These are phyloP conservation scores for Spheniscus humboldti DNA, from an alignment of 2,797 vertebrate genomes.

Conservation along the genomic window DNA sequence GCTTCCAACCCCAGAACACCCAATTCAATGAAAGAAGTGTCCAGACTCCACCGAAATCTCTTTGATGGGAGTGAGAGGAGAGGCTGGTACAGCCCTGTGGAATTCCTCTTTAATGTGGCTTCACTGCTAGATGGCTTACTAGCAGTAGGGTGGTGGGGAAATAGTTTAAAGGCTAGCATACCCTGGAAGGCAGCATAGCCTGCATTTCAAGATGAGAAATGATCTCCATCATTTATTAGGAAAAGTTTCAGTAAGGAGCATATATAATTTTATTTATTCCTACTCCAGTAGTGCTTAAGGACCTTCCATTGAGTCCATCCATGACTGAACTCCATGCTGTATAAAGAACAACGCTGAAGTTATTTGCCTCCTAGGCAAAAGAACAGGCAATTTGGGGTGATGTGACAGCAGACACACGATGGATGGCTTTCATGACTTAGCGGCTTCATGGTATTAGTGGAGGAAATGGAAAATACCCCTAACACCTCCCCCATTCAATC, in stretches of 20 bases:
- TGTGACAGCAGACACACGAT: background rate
- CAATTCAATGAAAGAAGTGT: background rate
- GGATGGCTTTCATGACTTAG: background rate
- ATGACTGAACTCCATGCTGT: background rate
- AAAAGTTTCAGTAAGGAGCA: background rate
- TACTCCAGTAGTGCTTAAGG: background rate
- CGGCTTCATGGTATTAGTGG: background rate
- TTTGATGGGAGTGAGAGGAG: background rate
- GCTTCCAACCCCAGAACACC: background rate
- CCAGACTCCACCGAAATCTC: background rate
- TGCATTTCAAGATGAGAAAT: background rate
- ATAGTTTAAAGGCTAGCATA: background rate
- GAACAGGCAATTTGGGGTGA: background rate
- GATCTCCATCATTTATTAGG: background rate
- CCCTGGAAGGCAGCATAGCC: background rate
- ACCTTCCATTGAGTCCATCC: background rate
- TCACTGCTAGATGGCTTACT: background rate
- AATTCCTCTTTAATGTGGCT: background rate
- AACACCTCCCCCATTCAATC: background rate
- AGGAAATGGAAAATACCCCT: background rate
- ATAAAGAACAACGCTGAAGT: background rate
- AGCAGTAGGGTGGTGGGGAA: background rate
- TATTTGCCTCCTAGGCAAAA: background rate
- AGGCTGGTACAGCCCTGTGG: background rate
- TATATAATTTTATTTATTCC: background rate